Percentiles rank a stretch among this genome's conserved stretches.
phyloP scores from a whole-genome alignment of 2,113 vertebrate species.

The Orycteropus afer region DNA sequence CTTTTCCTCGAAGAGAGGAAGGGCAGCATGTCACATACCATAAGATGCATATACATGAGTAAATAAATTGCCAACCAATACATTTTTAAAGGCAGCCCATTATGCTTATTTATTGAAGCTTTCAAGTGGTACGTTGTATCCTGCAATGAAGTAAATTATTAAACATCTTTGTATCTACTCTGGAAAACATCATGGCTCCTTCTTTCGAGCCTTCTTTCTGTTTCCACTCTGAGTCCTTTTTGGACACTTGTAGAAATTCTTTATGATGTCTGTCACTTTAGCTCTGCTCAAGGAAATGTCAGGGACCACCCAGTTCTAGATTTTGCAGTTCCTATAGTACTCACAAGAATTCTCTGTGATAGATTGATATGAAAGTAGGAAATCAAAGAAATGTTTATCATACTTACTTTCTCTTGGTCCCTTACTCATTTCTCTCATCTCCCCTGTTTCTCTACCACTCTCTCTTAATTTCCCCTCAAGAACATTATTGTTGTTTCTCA shows the following conservation, averaged over 20 bases:
- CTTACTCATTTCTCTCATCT: not conserved
- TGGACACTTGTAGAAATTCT: not conserved
- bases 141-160: constrained; percentile 79
- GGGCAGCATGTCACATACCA: constrained; percentile 64
- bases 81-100: constrained; percentile 79
- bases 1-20: constrained; percentile 69
- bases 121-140: constrained; percentile 69
- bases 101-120: constrained; percentile 79
- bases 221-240: not conserved
- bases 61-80: constrained; percentile 82
- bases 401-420: not conserved
- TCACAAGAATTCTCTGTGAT: not conserved
- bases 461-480: not conserved
- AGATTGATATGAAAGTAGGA: not conserved
- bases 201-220: constrained; percentile 31
- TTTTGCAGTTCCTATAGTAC: not conserved
- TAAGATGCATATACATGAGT: constrained; percentile 68
- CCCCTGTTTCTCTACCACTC: not conserved
- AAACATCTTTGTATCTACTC: constrained; percentile 69
- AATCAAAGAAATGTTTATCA: not conserved
- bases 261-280: not conserved
- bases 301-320: not conserved
- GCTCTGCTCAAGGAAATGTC: not conserved
- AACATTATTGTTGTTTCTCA: not conserved
- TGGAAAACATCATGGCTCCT: constrained; percentile 55